phyloP scores from a whole-genome alignment of 2,797 vertebrate species.

The Dryobates pubescens region DNA sequence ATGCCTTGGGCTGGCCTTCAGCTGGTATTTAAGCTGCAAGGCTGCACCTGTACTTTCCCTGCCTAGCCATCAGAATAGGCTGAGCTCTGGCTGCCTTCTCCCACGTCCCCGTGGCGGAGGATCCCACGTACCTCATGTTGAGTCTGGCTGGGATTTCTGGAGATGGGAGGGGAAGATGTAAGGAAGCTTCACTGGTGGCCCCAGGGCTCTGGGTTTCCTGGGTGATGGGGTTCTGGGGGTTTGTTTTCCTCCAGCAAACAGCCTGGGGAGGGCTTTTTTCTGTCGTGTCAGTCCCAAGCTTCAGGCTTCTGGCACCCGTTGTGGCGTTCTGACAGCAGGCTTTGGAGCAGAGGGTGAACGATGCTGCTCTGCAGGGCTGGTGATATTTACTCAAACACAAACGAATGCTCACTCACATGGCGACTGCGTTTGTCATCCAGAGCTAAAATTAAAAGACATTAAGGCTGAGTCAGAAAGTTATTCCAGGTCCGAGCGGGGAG shows the following conservation, averaged over 20 bases:
- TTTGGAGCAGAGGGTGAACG: neutral
- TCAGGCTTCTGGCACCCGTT: neutral
- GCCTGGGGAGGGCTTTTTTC: neutral
- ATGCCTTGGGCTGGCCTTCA: neutral
- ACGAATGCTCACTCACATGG: slow-evolving; percentile 62
- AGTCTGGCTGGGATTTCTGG: neutral
- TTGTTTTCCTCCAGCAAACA: neutral
- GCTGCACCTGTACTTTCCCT: neutral
- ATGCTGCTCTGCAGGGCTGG: slow-evolving; percentile 50
- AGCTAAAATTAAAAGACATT: slow-evolving; percentile 76
- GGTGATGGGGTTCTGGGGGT: neutral
- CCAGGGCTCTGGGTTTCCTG: neutral
- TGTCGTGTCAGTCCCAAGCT: neutral
- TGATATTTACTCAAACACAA: slow-evolving; percentile 69
- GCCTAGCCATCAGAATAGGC: neutral
- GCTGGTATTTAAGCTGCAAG: neutral
- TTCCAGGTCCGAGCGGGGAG: slow-evolving; percentile 51
- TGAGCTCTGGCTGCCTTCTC: neutral
- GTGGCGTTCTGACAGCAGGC: slow-evolving; percentile 42
- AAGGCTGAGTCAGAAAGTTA: slow-evolving; percentile 76
- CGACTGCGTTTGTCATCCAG: slow-evolving; percentile 67
- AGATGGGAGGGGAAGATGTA: neutral
- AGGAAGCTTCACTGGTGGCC: neutral
- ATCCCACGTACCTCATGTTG: neutral
- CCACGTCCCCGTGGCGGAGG: accelerated